phyloP scores from a whole-genome alignment of 2,113 vertebrate genomes.

The Ranitomeya imitator region DNA sequence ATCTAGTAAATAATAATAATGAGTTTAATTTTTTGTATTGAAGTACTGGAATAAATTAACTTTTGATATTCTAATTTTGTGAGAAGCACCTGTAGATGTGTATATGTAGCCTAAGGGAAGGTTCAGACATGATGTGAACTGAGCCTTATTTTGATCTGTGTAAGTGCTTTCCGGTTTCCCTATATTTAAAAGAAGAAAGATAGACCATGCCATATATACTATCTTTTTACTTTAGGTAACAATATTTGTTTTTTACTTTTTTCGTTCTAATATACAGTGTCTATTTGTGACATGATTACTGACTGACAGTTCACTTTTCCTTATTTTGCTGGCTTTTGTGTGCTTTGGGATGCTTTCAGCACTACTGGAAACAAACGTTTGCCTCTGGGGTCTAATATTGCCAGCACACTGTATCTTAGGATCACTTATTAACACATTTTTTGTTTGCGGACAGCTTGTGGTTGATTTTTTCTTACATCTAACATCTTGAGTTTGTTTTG shows the following conservation, averaged over 20 bases:
- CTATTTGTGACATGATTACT: slow-evolving; percentile 52
- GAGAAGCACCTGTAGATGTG: too few species aligned
- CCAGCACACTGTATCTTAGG: slow-evolving; percentile 63
- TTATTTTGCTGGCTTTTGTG: slow-evolving; percentile 56
- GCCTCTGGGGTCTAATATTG: slow-evolving; percentile 63
- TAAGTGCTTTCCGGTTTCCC: too few species aligned
- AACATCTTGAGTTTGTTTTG: slow-evolving; percentile 46
- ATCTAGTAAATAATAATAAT: too few species aligned
- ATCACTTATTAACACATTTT: slow-evolving; percentile 41
- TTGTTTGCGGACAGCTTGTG: slow-evolving; percentile 49
- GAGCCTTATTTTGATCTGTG: neutral
- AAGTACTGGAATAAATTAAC: too few species aligned
- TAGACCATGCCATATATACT: neutral
- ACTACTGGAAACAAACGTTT: neutral
- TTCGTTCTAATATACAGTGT: slow-evolving; percentile 61
- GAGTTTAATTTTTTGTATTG: too few species aligned
- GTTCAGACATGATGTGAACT: too few species aligned
- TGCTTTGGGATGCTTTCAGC: slow-evolving; percentile 58
- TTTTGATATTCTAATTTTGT: too few species aligned
- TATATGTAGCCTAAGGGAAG: too few species aligned
- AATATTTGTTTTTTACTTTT: slow-evolving; percentile 64
- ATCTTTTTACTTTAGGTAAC: neutral
- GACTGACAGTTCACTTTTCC: slow-evolving; percentile 65
- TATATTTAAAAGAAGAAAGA: neutral
- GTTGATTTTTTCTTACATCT: slow-evolving; percentile 60